Conservation (phyloP, 1,140 invertebrate species). For the Gryllus bimaculatus region DNA sequence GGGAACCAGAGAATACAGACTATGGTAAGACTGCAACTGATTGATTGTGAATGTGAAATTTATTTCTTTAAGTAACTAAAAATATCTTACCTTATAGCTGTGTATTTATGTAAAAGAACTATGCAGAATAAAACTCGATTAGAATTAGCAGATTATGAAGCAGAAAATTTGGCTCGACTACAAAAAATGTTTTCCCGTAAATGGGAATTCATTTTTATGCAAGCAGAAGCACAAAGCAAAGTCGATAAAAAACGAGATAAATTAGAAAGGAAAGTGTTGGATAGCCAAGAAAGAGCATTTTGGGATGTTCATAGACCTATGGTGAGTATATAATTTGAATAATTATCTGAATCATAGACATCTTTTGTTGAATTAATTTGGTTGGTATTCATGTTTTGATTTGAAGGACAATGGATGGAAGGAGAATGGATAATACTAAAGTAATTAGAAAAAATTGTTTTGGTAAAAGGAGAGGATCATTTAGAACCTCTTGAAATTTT, state of each 20-base stretch:
- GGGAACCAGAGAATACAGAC: conserved; percentile 99
- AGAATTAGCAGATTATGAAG: conserved; percentile 96
- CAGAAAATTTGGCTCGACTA: conserved; percentile 90
- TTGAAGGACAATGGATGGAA: too few relatives aligned
- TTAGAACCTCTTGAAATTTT: too few relatives aligned
- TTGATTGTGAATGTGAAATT: not conserved
- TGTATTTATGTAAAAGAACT: conserved; percentile 97
- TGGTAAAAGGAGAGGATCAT: too few relatives aligned
- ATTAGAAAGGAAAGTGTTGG: conserved; percentile 92
- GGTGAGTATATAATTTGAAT: conserved; percentile 44
- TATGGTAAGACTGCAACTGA: conserved; percentile 61
- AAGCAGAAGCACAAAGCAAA: conserved; percentile 77
- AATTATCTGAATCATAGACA: not conserved
- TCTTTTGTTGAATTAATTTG: not conserved
- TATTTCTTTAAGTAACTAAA: not conserved
- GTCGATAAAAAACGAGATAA: conserved; percentile 99
- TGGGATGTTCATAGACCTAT: conserved; percentile 99
- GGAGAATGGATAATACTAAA: too few relatives aligned
- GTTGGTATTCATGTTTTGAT: not conserved
- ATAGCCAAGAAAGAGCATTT: conserved; percentile 97
- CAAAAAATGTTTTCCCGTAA: conserved; percentile 99
- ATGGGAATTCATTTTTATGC: conserved; percentile 99
- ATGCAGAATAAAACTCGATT: conserved; percentile 99
- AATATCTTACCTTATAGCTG: conserved; percentile 52
- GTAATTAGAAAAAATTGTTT: too few relatives aligned